Evolutionary conservation across 2,797 vertebrate species (phyloP).

Genomic region (Tangara arthus): DNA sequence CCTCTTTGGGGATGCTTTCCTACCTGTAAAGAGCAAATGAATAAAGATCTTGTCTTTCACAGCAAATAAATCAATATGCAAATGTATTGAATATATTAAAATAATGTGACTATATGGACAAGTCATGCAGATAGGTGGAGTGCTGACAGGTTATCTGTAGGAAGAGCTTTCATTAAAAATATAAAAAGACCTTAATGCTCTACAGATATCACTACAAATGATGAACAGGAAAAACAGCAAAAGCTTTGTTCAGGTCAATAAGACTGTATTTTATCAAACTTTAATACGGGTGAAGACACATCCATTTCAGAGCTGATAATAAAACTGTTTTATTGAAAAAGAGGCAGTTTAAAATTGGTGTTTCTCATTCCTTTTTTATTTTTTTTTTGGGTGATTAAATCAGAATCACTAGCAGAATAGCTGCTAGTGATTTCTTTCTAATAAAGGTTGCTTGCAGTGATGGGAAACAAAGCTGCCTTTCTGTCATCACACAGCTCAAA

Average conservation of each 20-base stretch:
- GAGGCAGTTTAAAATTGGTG: neutral
- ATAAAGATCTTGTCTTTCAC: neutral
- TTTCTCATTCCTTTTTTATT: neutral
- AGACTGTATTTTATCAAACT: constrained; percentile 23
- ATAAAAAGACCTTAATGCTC: neutral
- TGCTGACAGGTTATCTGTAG: neutral
- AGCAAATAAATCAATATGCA: constrained; percentile 23
- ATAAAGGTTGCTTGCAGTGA: neutral
- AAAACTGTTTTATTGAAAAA: constrained; percentile 19
- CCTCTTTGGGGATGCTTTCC: neutral
- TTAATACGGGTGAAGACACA: neutral
- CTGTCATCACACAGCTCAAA: neutral
- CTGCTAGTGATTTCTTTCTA: neutral
- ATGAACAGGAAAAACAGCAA: constrained; percentile 23
- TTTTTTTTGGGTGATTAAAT: neutral
- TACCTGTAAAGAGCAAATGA: neutral
- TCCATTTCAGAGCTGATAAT: constrained; percentile 22
- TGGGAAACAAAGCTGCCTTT: constrained; percentile 13
- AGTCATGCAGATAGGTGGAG: neutral
- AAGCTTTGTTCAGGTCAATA: constrained; percentile 16
- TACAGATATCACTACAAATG: neutral
- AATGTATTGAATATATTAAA: constrained; percentile 10
- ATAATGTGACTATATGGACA: neutral
- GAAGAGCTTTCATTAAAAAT: neutral
- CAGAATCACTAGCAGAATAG: neutral